Percentiles rank a stretch among this genome's conserved stretches.
Conservation (phyloP, 2,888 invertebrate genomes). For the Malachius bipustulatus region DNA sequence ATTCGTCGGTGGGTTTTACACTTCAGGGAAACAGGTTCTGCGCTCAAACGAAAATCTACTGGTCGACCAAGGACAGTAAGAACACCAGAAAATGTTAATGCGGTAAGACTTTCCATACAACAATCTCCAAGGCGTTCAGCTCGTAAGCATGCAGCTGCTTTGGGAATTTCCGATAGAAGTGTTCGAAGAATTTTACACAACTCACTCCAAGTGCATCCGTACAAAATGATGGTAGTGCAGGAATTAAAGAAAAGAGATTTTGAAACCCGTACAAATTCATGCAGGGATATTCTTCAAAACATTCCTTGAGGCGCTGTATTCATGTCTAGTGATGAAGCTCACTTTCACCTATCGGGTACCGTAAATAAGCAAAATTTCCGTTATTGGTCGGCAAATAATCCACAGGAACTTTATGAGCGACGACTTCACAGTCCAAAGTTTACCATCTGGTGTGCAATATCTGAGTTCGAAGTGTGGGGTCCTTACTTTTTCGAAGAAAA, state of each 20-base stretch:
- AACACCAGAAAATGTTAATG: background rate
- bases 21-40: background rate
- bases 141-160: background rate
- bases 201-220: background rate
- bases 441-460: slow-evolving; percentile 16
- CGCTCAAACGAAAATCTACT: background rate
- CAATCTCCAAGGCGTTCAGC: background rate
- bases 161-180: background rate
- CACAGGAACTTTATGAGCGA: slow-evolving; percentile 15
- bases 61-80: background rate
- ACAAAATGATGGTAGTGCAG: background rate
- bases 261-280: too few species aligned
- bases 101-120: background rate
- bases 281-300: slow-evolving; percentile 14
- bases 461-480: slow-evolving; percentile 14
- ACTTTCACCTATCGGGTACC: slow-evolving; percentile 11
- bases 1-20: background rate
- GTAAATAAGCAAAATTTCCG: slow-evolving; percentile 10
- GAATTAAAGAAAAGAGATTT: background rate
- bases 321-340: slow-evolving; percentile 15
- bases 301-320: slow-evolving; percentile 15
- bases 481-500: slow-evolving; percentile 13
- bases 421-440: slow-evolving; percentile 15
- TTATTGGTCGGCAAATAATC: slow-evolving; percentile 10
- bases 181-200: background rate